Evolutionary conservation across 2,888 invertebrate genomes (phyloP).

Genomic region (Drosophila imparisetae): DNA sequence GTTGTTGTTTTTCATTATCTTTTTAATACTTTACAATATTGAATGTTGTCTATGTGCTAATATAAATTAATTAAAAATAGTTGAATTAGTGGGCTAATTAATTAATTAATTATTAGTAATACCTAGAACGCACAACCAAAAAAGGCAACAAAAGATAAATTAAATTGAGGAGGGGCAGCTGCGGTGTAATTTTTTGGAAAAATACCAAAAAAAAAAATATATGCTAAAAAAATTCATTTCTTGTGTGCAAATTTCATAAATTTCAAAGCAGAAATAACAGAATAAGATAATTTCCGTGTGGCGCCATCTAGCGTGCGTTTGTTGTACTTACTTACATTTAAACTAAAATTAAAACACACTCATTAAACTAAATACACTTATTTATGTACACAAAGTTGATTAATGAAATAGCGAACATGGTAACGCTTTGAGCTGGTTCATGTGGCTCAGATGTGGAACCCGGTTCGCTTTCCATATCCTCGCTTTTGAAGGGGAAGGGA

Average conservation of each 20-base stretch:
- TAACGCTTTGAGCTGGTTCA: constrained; percentile 1
- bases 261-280: constrained; percentile 36
- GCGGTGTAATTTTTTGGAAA: background rate
- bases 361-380: constrained; percentile 60
- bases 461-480: constrained; percentile 17
- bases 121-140: constrained; percentile 69
- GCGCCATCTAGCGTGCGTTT: constrained; percentile 54
- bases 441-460: constrained; percentile 24
- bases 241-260: constrained; percentile 52
- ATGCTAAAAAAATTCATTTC: constrained; percentile 7
- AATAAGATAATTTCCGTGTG: constrained; percentile 19
- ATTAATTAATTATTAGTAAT: constrained; percentile 63
- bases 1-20: constrained; percentile 39
- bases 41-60: constrained; percentile 66
- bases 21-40: constrained; percentile 78
- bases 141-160: constrained; percentile 46
- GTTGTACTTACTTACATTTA: constrained; percentile 28
- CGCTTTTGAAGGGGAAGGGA: background rate
- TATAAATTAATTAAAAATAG: constrained; percentile 75
- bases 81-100: constrained; percentile 50
- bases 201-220: constrained; percentile 2
- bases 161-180: constrained; percentile 15
- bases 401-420: constrained; percentile 12
- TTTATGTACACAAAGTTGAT: constrained; percentile 63
- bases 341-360: constrained; percentile 27